These are phyloP conservation scores for Lagorchestes hirsutus DNA, from an alignment of 2,797 vertebrate species.

Conservation along the genomic window DNA sequence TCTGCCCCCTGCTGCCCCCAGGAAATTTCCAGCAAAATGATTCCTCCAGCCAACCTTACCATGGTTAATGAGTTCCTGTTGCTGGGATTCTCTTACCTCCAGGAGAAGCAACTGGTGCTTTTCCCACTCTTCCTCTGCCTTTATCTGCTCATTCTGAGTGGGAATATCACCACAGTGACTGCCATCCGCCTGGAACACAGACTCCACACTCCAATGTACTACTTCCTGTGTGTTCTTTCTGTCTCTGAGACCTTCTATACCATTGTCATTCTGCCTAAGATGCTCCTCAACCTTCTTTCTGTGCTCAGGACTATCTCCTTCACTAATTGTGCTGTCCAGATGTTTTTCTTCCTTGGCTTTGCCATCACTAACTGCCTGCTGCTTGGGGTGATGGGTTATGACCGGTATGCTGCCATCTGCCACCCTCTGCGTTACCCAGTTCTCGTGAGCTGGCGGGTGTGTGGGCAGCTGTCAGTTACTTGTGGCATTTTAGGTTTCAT, in stretches of 20 bases:
- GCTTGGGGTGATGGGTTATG: constrained; percentile 66
- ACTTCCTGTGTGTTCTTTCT: constrained; percentile 67
- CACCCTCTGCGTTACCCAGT: constrained; percentile 21
- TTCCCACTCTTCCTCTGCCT: constrained; percentile 60
- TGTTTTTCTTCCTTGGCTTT: constrained; percentile 68
- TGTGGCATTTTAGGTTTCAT: constrained; percentile 54
- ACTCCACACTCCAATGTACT: constrained; percentile 71
- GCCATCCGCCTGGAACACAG: constrained; percentile 48
- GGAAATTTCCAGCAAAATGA: constrained; percentile 34
- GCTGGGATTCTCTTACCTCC: constrained; percentile 62
- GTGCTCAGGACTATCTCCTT: constrained; percentile 61
- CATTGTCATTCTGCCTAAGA: constrained; percentile 64
- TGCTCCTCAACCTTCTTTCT: constrained; percentile 64
- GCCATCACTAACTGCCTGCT: constrained; percentile 59
- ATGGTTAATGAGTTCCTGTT: constrained; percentile 53
- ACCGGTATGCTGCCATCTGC: constrained; percentile 60
- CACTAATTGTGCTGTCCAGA: constrained; percentile 48
- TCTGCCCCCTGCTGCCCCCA: background rate
- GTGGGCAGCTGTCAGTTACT: constrained; percentile 32
- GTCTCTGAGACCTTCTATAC: constrained; percentile 65
- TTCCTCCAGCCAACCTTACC: constrained; percentile 44
- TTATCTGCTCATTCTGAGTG: constrained; percentile 66
- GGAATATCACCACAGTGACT: constrained; percentile 61
- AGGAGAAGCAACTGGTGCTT: constrained; percentile 53
- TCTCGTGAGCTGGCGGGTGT: constrained; percentile 55